Evolutionary conservation across 1,140 invertebrate genomes (phyloP).

Genomic region (Nylanderia fulva): DNA sequence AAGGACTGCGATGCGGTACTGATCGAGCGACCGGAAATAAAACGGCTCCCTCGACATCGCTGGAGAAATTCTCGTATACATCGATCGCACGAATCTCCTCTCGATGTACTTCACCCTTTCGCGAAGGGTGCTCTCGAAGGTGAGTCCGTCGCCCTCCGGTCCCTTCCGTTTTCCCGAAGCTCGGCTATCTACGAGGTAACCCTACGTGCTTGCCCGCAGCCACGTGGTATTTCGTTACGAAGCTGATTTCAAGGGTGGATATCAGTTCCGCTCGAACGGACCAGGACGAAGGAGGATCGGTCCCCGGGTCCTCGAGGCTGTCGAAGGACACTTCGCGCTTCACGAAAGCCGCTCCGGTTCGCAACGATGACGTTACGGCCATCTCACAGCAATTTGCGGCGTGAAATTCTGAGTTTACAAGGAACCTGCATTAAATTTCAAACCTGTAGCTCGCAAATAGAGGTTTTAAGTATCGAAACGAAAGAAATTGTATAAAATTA

Average conservation of each 20-base stretch:
- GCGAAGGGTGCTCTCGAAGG: conserved; percentile 46
- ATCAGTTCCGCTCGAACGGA: conserved; percentile 66
- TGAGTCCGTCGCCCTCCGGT: conserved; percentile 25
- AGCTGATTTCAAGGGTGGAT: conserved; percentile 66
- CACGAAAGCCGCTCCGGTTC: not conserved
- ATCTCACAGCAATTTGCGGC: conserved; percentile 19
- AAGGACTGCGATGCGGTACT: conserved; percentile 55
- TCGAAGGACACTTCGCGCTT: conserved; percentile 48
- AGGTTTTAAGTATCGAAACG: not conserved
- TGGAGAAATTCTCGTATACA: conserved; percentile 34
- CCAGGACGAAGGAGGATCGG: conserved; percentile 25
- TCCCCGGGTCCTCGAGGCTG: conserved; percentile 27
- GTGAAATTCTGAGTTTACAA: not conserved
- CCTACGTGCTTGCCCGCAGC: conserved; percentile 26
- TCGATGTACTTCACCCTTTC: conserved; percentile 40
- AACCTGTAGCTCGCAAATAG: not conserved
- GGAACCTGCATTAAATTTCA: conserved; percentile 1
- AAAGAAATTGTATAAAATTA: not conserved
- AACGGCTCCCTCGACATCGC: conserved; percentile 41
- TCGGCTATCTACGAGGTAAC: not conserved
- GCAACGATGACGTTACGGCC: conserved; percentile 15
- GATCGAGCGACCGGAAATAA: conserved; percentile 75
- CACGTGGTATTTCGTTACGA: conserved; percentile 64
- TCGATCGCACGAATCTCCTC: conserved; percentile 44
- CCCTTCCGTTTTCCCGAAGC: conserved; percentile 23